phyloP scores from a whole-genome alignment of 2,113 vertebrate genomes.

The Callocephalon fimbriatum region DNA sequence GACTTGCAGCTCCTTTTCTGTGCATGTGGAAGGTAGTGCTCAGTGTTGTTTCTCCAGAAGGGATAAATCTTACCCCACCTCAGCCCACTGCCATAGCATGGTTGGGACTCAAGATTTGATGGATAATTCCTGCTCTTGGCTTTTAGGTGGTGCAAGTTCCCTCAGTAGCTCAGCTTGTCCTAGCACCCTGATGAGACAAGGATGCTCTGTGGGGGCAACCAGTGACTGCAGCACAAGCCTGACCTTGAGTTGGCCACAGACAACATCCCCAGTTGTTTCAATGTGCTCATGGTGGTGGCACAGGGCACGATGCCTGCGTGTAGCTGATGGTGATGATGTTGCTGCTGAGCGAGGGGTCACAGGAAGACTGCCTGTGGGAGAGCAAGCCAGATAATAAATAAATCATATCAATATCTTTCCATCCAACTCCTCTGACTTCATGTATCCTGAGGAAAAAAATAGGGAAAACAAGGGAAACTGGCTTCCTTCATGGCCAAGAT shows the following conservation, averaged over 20 bases:
- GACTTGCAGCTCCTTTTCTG: accelerated
- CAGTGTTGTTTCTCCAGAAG: background rate
- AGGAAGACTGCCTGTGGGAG: background rate
- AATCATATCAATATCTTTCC: background rate
- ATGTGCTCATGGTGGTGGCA: background rate
- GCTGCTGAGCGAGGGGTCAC: background rate
- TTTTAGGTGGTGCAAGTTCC: background rate
- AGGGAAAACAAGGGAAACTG: background rate
- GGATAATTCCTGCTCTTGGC: background rate
- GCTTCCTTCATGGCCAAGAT: background rate
- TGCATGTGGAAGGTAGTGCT: background rate
- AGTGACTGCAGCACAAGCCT: background rate
- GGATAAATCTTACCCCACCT: background rate
- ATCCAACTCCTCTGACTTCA: background rate
- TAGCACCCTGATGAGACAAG: background rate
- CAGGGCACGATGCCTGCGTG: accelerated
- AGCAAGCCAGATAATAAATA: background rate
- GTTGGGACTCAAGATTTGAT: accelerated
- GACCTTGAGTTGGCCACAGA: accelerated
- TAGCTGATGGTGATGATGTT: background rate
- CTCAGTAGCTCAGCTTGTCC: background rate
- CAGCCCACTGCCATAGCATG: background rate
- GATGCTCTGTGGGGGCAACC: background rate
- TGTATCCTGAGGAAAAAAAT: too few species aligned
- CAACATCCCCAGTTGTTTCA: background rate